Evolutionary conservation across 2,113 vertebrate species (phyloP), one percentile per base, ranked within the genome.

Genomic region (Serinus canaria): DNA sequence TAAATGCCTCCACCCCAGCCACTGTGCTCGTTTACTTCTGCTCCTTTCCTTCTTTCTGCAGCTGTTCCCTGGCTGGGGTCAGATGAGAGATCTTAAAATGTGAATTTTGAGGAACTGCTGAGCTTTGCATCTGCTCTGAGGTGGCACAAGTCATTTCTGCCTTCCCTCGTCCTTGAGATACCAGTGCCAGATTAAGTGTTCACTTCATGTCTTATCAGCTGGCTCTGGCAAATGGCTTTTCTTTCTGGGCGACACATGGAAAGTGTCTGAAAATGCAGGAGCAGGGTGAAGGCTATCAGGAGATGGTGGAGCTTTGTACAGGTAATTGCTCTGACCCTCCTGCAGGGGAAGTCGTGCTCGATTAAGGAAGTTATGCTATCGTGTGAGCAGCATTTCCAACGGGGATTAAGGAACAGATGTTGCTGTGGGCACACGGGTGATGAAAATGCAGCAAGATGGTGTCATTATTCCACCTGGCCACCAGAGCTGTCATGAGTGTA

Each of bases 341-440:
- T 35, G 39, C 28, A 4, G 49, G 41, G 55, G 18, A 58, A 85
- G 63, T 46, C 0, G 0, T 64, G 44, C 49, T 87, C 17, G 3
- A 3, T 43, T 49, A 43, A 52, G 41, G n/a, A 75, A 46, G 84
- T n/a, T 82, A 73, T 66, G 33, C 63, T 62, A 15, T 73, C 1
- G 0, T 25, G 25, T 24, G 74, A 87, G 62, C 1, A 0, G 66
- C 47, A 9, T 23, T 19, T 85, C 58, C 39, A 13, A 5, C 35
- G 15, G 28, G 44, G 27, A n/a, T 68, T 74, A 41, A 41, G 14
- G 8, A 56, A 46, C 20, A 80, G 58, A 27, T 22, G 47, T 33
- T 83, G 59, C 7, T 3, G 5, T 33, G 46, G 56, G n/a, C 53
- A 46, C 0, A 2, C 3, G 23, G 43, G 23, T 0, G 0, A 27